A percentile compares a stretch with the other conserved stretches of the same genome.
Conservation (phyloP, 2,888 invertebrate species). For the Dryobotodes eremita region DNA sequence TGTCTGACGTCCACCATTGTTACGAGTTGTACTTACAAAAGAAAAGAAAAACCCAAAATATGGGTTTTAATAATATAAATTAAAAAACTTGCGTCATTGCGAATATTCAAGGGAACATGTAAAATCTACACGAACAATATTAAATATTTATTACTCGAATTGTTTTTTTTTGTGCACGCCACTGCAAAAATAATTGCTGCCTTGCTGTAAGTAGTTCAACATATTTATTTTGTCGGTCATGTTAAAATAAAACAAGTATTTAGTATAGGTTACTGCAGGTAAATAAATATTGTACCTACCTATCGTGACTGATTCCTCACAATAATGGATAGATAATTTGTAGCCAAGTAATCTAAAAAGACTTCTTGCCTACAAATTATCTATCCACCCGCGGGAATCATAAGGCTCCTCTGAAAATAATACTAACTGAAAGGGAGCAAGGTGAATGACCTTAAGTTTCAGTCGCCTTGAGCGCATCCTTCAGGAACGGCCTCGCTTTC, state of each 20-base stretch:
- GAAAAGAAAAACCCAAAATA: background rate
- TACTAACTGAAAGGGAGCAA: background rate
- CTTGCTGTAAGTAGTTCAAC: background rate
- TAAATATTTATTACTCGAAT: background rate
- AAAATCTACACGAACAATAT: background rate
- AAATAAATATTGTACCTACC: background rate
- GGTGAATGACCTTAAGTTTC: constrained; percentile 26
- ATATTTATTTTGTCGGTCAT: constrained; percentile 14
- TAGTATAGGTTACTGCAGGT: background rate
- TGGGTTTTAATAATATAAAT: background rate
- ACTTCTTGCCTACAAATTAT: constrained; percentile 10
- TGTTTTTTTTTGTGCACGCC: background rate
- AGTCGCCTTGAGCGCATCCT: constrained; percentile 31
- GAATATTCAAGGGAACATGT: constrained; percentile 7
- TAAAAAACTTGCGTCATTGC: constrained; percentile 19
- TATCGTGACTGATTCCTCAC: background rate
- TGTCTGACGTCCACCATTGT: constrained; percentile 8
- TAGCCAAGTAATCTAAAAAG: no score
- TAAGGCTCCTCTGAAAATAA: constrained; percentile 8
- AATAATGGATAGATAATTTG: no score
- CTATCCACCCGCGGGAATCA: background rate
- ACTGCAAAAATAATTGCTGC: constrained; percentile 3
- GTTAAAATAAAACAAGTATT: constrained; percentile 4
- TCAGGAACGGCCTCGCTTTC: constrained; percentile 16
- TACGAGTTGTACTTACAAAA: constrained; percentile 7